A percentile compares a stretch with the other conserved stretches of the same genome.
These are phyloP conservation scores for Crepidodera aurea DNA, from an alignment of 2,888 invertebrate genomes.

Conservation along the genomic window DNA sequence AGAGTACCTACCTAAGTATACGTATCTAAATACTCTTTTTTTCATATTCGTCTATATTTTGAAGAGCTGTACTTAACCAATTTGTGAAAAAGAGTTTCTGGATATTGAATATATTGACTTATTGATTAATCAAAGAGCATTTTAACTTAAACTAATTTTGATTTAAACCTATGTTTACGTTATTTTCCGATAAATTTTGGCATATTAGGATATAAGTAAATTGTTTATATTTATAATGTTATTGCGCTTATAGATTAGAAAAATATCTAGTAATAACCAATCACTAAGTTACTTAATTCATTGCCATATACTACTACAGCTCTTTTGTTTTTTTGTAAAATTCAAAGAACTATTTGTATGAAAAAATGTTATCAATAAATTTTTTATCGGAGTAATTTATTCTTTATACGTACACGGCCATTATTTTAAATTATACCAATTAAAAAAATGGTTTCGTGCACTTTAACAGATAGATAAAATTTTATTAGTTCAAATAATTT, in stretches of 20 bases:
- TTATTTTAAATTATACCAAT: too few species aligned
- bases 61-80: constrained; percentile 4
- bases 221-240: constrained; percentile 44
- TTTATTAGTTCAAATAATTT: too few species aligned
- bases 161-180: constrained; percentile 9
- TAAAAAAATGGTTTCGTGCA: too few species aligned
- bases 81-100: background rate
- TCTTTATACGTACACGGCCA: background rate
- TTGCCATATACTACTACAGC: constrained; percentile 18
- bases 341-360: background rate
- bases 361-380: constrained; percentile 17
- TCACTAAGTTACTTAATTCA: constrained; percentile 29
- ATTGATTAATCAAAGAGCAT: background rate
- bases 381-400: constrained; percentile 8
- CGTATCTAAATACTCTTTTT: background rate
- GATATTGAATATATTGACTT: background rate
- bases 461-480: too few species aligned
- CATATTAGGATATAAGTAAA: constrained; percentile 29
- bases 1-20: background rate
- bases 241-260: constrained; percentile 46
- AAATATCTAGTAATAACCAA: constrained; percentile 23
- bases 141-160: background rate
- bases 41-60: background rate
- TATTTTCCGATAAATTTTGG: constrained; percentile 25
- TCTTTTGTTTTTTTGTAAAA: background rate